A percentile compares a stretch with the other conserved stretches of the same genome.
Conservation (phyloP, 2,888 invertebrate genomes). For the Megaustenia siamemsis region DNA sequence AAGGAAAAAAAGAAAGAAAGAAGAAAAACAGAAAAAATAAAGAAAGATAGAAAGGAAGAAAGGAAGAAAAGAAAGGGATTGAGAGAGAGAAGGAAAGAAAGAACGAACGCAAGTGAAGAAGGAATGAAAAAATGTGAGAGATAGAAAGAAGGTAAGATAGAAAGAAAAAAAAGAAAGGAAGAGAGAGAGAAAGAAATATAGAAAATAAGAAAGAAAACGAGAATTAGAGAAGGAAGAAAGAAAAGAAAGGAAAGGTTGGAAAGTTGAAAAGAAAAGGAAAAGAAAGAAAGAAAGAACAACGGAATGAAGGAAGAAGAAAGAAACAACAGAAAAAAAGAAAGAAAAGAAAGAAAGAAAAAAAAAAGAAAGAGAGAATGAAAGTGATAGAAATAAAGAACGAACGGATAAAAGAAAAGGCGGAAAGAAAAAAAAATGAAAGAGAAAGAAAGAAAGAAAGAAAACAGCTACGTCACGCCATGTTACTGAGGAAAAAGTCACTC, state of each 20-base stretch:
- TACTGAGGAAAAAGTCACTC: no score
- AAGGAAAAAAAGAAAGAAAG: not conserved
- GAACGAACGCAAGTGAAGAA: not conserved
- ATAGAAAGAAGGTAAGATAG: not conserved
- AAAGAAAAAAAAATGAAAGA: no score
- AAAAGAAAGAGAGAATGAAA: no score
- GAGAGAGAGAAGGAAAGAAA: slow-evolving; percentile 33
- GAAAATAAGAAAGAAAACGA: slow-evolving; percentile 18
- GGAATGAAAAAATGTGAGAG: not conserved
- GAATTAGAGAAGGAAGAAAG: slow-evolving; percentile 8
- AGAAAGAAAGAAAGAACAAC: not conserved
- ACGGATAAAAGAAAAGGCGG: no score
- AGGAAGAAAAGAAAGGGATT: not conserved
- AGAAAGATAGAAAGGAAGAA: slow-evolving; percentile 9
- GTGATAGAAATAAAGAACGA: no score
- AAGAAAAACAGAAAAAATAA: not conserved
- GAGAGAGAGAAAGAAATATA: slow-evolving; percentile 9
- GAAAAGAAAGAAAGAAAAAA: no score
- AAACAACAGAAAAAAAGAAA: no score
- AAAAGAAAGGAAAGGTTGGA: no score
- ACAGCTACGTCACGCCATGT: no score
- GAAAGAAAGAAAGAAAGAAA: no score
- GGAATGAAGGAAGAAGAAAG: no score
- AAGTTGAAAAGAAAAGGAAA: not conserved
- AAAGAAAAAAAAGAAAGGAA: not conserved